Evolutionary conservation across 2,888 invertebrate species (phyloP).

Genomic region (Scelioninae gen. 1): DNA sequence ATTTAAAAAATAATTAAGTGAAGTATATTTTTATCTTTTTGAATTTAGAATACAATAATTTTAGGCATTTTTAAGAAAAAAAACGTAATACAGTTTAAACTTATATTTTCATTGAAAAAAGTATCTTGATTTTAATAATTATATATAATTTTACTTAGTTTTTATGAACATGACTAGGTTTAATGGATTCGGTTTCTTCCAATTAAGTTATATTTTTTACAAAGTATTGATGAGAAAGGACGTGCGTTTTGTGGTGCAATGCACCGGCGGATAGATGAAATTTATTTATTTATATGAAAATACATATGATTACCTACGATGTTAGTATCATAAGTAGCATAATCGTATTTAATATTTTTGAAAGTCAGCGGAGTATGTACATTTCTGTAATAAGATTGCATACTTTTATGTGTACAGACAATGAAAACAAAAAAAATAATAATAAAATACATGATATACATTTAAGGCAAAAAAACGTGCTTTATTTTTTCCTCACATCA

Average conservation of each 20-base stretch:
- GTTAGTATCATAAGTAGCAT: constrained; percentile 72
- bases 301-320: constrained; percentile 64
- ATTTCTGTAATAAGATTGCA: constrained; percentile 74
- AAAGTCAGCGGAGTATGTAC: constrained; percentile 74
- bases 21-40: too few species aligned
- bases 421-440: constrained; percentile 34
- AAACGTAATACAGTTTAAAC: too few species aligned
- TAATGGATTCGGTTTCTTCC: not conserved
- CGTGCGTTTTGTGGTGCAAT: constrained; percentile 24
- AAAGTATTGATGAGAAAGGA: constrained; percentile 41
- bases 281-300: constrained; percentile 71
- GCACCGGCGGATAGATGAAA: constrained; percentile 71
- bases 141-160: not conserved
- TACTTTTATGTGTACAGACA: constrained; percentile 66
- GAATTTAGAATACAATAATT: too few species aligned
- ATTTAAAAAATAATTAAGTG: not conserved
- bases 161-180: not conserved
- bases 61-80: too few species aligned
- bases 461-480: constrained; percentile 39
- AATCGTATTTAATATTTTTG: constrained; percentile 76
- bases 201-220: constrained; percentile 46
- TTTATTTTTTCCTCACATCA: constrained; percentile 8
- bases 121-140: not conserved
- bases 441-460: constrained; percentile 53
- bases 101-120: too few species aligned